phyloP scores from a whole-genome alignment of 2,797 vertebrate species.

The Acestrorhynchus altus region DNA sequence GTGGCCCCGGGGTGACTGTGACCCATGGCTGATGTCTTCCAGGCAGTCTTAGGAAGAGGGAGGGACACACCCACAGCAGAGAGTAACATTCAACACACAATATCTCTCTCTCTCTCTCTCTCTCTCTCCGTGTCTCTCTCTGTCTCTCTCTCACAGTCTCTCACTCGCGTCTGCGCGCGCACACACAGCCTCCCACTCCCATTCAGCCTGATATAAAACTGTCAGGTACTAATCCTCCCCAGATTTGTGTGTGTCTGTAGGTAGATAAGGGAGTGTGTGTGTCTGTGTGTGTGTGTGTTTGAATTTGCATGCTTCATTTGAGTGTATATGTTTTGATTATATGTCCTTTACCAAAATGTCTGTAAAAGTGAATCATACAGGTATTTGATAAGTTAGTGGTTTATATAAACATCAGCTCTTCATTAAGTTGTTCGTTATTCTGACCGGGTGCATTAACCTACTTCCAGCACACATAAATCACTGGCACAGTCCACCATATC shows the following conservation, averaged over 20 bases:
- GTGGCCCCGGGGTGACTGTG: conserved; percentile 58
- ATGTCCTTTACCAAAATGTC: not conserved
- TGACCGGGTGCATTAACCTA: too few relatives aligned
- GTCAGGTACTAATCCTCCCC: conserved; percentile 59
- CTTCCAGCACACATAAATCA: not conserved
- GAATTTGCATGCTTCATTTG: conserved; percentile 13
- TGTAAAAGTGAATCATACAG: not conserved
- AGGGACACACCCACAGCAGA: conserved; percentile 73
- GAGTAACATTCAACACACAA: conserved; percentile 67
- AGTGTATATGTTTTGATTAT: not conserved
- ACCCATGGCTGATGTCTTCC: conserved; percentile 62
- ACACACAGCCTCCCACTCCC: conserved; percentile 62
- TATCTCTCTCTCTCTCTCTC: too few relatives aligned
- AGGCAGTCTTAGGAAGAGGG: conserved; percentile 69
- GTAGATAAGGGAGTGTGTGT: conserved; percentile 62
- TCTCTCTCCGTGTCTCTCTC: too few relatives aligned
- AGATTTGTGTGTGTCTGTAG: conserved; percentile 58
- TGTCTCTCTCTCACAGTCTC: conserved; percentile 76
- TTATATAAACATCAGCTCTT: too few relatives aligned
- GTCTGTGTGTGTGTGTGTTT: conserved; percentile 8
- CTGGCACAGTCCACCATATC: not conserved
- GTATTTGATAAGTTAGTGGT: too few relatives aligned
- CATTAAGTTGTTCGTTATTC: too few relatives aligned
- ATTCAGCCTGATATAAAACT: conserved; percentile 66
- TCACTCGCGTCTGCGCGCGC: conserved; percentile 66